Evolutionary conservation across 2,113 vertebrate genomes (phyloP).

Genomic region (Mionectes macconnelli): DNA sequence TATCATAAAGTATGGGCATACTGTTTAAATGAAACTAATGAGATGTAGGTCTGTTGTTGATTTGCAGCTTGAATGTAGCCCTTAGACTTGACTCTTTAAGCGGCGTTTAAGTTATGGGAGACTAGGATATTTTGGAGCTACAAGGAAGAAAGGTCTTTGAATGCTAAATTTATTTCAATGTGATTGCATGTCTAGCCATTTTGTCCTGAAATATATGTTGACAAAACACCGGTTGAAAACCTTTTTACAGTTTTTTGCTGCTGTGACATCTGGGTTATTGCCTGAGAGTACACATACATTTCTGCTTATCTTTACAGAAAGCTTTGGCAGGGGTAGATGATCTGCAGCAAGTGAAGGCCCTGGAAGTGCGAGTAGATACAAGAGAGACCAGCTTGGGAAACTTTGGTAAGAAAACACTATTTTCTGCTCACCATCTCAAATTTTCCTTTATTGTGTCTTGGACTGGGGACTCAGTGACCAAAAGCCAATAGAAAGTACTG

Average conservation of each 20-base stretch:
- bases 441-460: neutral
- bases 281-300: neutral
- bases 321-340: conserved; percentile 78
- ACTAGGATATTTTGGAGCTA: neutral
- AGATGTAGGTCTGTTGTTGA: neutral
- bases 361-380: conserved; percentile 86
- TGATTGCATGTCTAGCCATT: neutral
- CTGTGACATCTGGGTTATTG: neutral
- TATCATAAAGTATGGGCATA: neutral
- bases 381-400: conserved; percentile 83
- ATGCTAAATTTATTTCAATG: neutral
- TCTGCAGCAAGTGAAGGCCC: conserved; percentile 75
- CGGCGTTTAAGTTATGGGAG: neutral
- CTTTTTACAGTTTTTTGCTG: neutral
- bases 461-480: neutral
- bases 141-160: neutral
- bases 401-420: conserved; percentile 83
- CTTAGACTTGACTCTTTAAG: neutral
- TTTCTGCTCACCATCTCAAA: neutral
- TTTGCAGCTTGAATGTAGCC: neutral
- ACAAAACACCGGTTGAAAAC: neutral
- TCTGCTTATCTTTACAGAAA: conserved; percentile 76
- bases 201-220: neutral
- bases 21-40: neutral
- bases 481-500: neutral